Base-by-base conservation (phyloP, 2,797 vertebrate species). In the Mormyrus proboscirostris region DNA sequence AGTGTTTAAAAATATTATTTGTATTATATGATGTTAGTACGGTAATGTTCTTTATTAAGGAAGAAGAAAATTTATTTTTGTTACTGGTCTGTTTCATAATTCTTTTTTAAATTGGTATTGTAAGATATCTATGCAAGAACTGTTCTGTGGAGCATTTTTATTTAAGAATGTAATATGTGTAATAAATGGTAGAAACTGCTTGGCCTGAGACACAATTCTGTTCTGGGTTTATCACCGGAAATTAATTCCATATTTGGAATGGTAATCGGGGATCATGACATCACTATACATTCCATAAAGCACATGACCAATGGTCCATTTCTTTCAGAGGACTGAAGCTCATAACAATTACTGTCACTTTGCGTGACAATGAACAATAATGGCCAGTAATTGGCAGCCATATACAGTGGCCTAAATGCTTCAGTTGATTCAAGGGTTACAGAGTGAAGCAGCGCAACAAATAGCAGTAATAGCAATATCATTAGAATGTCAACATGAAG, bases 41-140 rank as follows among this genome's bases (percentile, higher is more conserved):
- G 96, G 96, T 97, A 96, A 97, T 96, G 96, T 96, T 96, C 96
- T 96, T 96, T 97, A 96, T 97, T 97, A 97, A 96, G 96, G 96
- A 96, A 97, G 96, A 96, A 96, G 95, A 94, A 96, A 96, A 96
- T 97, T 97, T 97, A 97, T 97, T 97, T 97, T 97, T 97, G 96
- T 97, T 97, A 97, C 96, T 96, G 96, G 96, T 97, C 96, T 97
- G 96, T 97, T 97, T 97, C 96, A 96, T 97, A 97, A 97, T 97
- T 97, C 96, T 97, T 97, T 97, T 97, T 96, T 96, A 97, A 97
- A 99, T 99, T 98, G 97, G 98, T 99, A 99, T 99, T 99, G 98
- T 99, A 99, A 99, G 98, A 99, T 99, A 99, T 99, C 98, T 99
- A 99, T 99, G 98, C 98, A 99, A 99, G 98, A 97, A 98, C 97